These are phyloP conservation scores for Zaprionus ghesquierei DNA, from an alignment of 1,140 invertebrate species.

Conservation along the genomic window DNA sequence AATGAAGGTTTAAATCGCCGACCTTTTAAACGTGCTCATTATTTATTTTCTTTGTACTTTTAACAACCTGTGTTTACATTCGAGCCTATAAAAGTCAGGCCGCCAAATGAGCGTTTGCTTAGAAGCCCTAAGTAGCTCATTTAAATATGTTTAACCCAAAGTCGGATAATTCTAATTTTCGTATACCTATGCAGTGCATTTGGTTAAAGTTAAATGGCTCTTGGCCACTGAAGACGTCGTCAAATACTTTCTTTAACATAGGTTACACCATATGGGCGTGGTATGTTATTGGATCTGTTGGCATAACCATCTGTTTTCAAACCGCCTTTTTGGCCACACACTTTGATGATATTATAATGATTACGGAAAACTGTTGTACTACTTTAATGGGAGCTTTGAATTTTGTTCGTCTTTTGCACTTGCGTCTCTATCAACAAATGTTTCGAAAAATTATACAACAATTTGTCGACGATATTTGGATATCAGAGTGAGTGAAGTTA, in stretches of 20 bases:
- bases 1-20: neutral
- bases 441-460: slow-evolving; percentile 58
- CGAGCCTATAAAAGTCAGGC: neutral
- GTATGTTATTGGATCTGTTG: slow-evolving; percentile 69
- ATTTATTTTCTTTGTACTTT: neutral
- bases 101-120: neutral
- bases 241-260: neutral
- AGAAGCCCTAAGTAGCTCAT: neutral
- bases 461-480: slow-evolving; percentile 74
- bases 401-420: slow-evolving; percentile 70
- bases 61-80: neutral
- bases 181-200: slow-evolving; percentile 69
- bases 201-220: slow-evolving; percentile 81
- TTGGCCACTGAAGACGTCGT: slow-evolving; percentile 53
- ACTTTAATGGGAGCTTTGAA: slow-evolving; percentile 78
- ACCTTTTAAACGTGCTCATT: neutral
- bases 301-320: slow-evolving; percentile 73
- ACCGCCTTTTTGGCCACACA: slow-evolving; percentile 61
- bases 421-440: slow-evolving; percentile 55
- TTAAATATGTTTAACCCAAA: slow-evolving; percentile 19
- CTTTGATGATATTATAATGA: slow-evolving; percentile 71
- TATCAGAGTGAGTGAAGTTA: slow-evolving; percentile 57
- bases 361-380: slow-evolving; percentile 78
- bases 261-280: slow-evolving; percentile 66
- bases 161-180: slow-evolving; percentile 30